Conservation (phyloP, 2,113 vertebrate species). For the Dasypus novemcinctus region DNA sequence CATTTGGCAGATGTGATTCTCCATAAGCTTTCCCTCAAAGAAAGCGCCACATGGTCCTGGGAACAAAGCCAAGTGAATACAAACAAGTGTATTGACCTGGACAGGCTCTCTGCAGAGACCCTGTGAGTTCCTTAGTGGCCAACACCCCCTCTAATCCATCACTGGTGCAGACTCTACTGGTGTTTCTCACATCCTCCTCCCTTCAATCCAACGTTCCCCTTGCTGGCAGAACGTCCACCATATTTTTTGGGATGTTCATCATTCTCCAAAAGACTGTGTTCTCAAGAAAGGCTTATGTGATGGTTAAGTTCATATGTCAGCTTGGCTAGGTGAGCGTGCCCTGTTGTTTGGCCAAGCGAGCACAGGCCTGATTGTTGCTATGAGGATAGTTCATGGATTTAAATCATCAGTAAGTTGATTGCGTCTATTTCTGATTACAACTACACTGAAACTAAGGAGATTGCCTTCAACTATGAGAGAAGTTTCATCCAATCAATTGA, state of each 20-base stretch:
- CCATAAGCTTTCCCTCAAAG: background rate
- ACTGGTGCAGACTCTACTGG: fast-evolving
- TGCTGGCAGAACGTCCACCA: background rate
- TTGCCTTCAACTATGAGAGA: too few relatives aligned
- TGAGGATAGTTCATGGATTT: too few relatives aligned
- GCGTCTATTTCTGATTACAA: too few relatives aligned
- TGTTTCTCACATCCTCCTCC: background rate
- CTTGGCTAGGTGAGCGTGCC: too few relatives aligned
- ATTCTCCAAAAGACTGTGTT: background rate
- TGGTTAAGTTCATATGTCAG: too few relatives aligned
- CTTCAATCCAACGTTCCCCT: background rate
- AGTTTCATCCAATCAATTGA: too few relatives aligned
- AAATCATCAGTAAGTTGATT: too few relatives aligned
- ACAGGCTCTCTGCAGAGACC: background rate
- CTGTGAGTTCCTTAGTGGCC: background rate
- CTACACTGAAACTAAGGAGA: too few relatives aligned
- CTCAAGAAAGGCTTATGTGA: background rate
- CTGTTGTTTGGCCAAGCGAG: too few relatives aligned
- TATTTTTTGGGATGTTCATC: background rate
- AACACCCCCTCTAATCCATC: background rate
- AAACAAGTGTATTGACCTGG: background rate
- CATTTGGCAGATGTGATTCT: background rate
- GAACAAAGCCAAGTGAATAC: background rate
- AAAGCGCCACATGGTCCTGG: fast-evolving
- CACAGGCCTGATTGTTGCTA: too few relatives aligned